Evolutionary conservation across 2,113 vertebrate species (phyloP).

Genomic region (Turnix velox): DNA sequence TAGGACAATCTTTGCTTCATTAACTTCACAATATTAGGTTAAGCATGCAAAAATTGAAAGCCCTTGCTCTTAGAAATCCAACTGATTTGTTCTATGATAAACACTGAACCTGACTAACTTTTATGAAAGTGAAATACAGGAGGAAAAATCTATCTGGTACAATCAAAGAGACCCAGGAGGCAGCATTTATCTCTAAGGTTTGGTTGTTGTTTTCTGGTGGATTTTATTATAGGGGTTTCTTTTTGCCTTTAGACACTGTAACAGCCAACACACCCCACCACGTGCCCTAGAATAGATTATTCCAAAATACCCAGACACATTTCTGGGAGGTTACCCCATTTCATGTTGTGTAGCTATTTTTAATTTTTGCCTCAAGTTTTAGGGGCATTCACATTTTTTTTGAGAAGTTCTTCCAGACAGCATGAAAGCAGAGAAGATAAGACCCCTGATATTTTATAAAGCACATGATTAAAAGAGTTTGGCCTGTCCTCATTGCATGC

Average conservation of each 20-base stretch:
- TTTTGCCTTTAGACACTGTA: neutral
- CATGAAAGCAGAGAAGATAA: neutral
- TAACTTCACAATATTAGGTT: neutral
- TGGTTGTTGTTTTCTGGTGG: neutral
- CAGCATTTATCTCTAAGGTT: neutral
- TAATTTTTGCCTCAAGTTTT: neutral
- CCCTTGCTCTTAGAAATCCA: neutral
- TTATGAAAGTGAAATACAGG: neutral
- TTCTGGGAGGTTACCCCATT: neutral
- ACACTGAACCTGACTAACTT: neutral
- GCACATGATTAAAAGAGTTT: neutral
- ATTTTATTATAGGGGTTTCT: neutral
- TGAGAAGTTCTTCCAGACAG: neutral
- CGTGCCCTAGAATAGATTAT: neutral
- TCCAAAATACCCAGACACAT: neutral
- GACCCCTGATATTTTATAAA: neutral
- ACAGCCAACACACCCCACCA: neutral
- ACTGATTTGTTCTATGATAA: neutral
- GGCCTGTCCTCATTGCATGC: neutral
- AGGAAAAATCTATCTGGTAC: neutral
- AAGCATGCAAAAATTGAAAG: neutral
- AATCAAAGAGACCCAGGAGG: neutral
- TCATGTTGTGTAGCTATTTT: neutral
- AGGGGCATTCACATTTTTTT: neutral
- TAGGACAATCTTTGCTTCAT: neutral